A percentile compares a stretch with the other conserved stretches of the same genome.
These are phyloP conservation scores for Mactromeris polynyma DNA, from an alignment of 2,888 invertebrate genomes.

Conservation along the genomic window DNA sequence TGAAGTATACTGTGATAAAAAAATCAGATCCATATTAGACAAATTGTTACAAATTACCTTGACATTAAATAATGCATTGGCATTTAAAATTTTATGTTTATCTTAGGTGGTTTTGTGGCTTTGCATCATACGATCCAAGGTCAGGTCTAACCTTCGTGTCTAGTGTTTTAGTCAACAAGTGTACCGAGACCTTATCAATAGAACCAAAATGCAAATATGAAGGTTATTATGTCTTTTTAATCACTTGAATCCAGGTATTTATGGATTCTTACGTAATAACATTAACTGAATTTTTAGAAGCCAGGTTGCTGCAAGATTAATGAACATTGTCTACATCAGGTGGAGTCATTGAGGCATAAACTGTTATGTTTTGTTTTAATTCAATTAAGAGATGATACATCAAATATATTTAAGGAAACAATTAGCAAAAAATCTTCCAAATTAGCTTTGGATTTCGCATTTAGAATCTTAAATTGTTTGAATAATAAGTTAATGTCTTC, in stretches of 20 bases:
- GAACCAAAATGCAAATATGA: not conserved
- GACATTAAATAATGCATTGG: not conserved
- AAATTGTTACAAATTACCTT: too few relatives aligned
- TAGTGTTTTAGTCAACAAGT: not conserved
- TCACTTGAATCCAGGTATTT: not conserved
- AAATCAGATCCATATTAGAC: too few relatives aligned
- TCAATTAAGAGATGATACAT: not conserved
- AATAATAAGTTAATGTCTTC: too few relatives aligned
- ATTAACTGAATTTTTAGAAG: not conserved
- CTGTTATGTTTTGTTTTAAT: not conserved
- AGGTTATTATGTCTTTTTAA: not conserved
- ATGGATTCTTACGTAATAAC: not conserved
- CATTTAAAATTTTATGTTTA: too few relatives aligned
- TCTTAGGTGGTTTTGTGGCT: not conserved
- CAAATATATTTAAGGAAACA: too few relatives aligned
- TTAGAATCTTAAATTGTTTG: too few relatives aligned
- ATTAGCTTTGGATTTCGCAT: too few relatives aligned
- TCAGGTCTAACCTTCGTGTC: not conserved
- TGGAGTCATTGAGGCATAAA: too few relatives aligned
- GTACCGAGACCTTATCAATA: not conserved
- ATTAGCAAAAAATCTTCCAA: too few relatives aligned
- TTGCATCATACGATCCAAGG: not conserved
- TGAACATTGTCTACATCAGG: too few relatives aligned
- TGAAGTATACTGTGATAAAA: too few relatives aligned
- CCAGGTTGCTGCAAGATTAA: not conserved